phyloP scores from a whole-genome alignment of 2,797 vertebrate species.

The Sebastes taczanowskii region DNA sequence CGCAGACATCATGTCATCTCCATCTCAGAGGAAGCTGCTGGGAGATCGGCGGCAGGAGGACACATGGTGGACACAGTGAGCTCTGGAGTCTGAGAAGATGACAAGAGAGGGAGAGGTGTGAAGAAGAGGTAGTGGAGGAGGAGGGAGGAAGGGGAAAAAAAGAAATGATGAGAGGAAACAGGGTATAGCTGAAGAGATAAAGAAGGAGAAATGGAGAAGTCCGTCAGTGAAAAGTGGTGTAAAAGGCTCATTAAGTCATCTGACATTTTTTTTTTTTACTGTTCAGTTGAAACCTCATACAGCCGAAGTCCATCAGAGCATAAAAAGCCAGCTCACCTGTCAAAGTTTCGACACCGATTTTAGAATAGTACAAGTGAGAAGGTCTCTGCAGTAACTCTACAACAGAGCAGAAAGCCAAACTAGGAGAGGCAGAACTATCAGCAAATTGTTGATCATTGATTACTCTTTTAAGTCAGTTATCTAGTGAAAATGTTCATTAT shows the following conservation, averaged over 20 bases:
- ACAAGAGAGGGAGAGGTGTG: not conserved
- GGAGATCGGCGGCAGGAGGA: not conserved
- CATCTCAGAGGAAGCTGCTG: not conserved
- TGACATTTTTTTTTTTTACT: not conserved
- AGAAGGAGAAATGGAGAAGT: not conserved
- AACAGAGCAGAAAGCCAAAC: not conserved
- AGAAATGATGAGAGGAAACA: not conserved
- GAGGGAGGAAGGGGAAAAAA: not conserved
- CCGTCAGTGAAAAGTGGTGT: not conserved
- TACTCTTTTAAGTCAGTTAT: not conserved
- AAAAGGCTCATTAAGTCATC: not conserved
- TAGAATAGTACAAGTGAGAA: not conserved
- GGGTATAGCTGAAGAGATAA: not conserved
- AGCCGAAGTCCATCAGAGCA: not conserved
- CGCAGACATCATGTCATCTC: not conserved
- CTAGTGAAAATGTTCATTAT: not conserved
- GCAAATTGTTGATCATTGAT: not conserved
- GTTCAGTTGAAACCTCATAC: not conserved
- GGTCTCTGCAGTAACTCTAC: not conserved
- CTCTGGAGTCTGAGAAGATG: not conserved
- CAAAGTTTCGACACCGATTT: not conserved
- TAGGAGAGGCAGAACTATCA: not conserved
- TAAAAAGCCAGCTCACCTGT: not conserved
- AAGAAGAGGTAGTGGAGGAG: not conserved
- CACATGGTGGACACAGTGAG: not conserved